Conservation (phyloP, 2,888 invertebrate genomes). For the Nomada goodeniana region DNA sequence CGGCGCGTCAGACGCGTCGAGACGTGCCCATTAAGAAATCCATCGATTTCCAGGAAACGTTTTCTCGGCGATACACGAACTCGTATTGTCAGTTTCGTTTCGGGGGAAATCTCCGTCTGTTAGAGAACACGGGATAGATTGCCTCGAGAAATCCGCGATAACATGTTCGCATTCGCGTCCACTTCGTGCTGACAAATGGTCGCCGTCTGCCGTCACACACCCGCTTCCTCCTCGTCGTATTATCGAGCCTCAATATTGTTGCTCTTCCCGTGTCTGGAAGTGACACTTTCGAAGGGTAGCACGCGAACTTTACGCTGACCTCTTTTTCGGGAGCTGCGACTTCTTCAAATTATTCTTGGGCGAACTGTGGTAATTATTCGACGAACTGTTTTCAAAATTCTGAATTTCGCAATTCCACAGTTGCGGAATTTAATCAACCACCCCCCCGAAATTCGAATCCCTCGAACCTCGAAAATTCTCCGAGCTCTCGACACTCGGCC, state of each 20-base stretch:
- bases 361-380: not conserved
- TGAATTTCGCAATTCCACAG: not conserved
- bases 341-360: not conserved
- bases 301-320: not conserved
- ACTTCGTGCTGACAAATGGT: slow-evolving; percentile 78
- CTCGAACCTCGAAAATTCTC: not conserved
- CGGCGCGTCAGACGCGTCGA: not conserved
- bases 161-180: slow-evolving; percentile 77
- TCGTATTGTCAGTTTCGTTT: slow-evolving; percentile 32
- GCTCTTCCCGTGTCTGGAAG: slow-evolving; percentile 31
- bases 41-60: not conserved
- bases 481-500: too few relatives aligned
- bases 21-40: slow-evolving; percentile 7
- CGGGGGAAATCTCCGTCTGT: slow-evolving; percentile 63
- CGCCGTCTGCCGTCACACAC: slow-evolving; percentile 58
- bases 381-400: too few relatives aligned
- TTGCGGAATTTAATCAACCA: not conserved
- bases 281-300: not conserved
- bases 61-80: not conserved
- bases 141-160: slow-evolving; percentile 72
- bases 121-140: slow-evolving; percentile 74
- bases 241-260: slow-evolving; percentile 54
- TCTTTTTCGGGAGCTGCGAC: too few relatives aligned
- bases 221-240: slow-evolving; percentile 21
- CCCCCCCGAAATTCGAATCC: not conserved